Percentiles rank a stretch among this genome's conserved stretches.
phyloP scores from a whole-genome alignment of 1,140 invertebrate species.

The Globodera rostochiensis region DNA sequence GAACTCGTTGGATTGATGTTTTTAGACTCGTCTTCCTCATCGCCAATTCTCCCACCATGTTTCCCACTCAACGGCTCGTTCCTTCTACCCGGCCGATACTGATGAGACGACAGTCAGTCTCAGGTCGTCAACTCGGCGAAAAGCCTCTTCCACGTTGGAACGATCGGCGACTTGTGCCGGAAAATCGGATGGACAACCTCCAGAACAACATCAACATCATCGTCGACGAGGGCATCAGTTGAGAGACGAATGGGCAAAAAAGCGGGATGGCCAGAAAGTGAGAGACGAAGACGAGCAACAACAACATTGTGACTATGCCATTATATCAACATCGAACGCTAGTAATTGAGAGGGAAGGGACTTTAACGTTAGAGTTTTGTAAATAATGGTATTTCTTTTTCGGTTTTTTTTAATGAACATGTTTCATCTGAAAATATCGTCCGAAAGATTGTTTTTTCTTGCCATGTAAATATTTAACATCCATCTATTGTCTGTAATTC shows the following conservation, averaged over 20 bases:
- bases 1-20: neutral
- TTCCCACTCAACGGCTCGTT: neutral
- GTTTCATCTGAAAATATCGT: neutral
- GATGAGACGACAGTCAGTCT: neutral
- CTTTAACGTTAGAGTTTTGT: neutral
- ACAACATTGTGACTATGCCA: constrained; percentile 7
- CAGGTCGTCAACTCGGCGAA: neutral
- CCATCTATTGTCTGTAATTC: neutral
- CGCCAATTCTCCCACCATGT: constrained; percentile 6
- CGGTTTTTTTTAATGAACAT: neutral
- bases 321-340: constrained; percentile 5
- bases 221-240: neutral
- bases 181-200: neutral
- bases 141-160: neutral
- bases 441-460: neutral
- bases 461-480: neutral
- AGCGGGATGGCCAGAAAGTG: neutral
- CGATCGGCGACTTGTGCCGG: neutral
- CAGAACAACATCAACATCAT: neutral
- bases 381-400: neutral
- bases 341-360: neutral
- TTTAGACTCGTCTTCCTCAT: constrained; percentile 1
- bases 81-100: neutral
- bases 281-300: neutral
- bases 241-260: neutral